phyloP scores from a whole-genome alignment of 2,113 vertebrate genomes.

The Sitta europaea region DNA sequence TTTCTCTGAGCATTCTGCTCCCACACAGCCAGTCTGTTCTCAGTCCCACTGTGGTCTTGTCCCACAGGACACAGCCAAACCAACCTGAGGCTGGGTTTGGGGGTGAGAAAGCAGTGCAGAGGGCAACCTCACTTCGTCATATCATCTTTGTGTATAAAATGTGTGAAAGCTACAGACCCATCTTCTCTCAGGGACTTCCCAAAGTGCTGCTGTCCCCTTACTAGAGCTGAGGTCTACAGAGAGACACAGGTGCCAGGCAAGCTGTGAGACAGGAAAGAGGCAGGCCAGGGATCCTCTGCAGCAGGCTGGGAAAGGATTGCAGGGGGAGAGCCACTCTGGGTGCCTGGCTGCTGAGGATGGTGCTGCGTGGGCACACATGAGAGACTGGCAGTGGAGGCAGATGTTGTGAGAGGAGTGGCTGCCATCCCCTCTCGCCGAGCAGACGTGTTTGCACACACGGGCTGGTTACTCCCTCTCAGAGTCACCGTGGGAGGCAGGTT shows the following conservation, averaged over 20 bases:
- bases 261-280: background rate
- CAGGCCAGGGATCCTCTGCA: background rate
- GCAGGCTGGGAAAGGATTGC: background rate
- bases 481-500: background rate
- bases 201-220: background rate
- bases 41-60: background rate
- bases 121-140: background rate
- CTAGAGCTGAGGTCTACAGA: background rate
- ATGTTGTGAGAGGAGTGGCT: background rate
- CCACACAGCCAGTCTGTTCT: background rate
- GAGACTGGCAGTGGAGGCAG: background rate
- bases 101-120: background rate
- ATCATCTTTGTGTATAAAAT: background rate
- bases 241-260: background rate
- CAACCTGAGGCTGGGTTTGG: background rate
- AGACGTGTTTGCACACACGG: background rate
- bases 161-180: background rate
- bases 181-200: background rate
- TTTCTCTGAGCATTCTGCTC: background rate
- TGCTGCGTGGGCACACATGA: background rate
- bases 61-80: background rate
- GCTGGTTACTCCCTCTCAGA: background rate
- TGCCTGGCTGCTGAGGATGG: background rate
- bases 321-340: background rate
- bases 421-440: background rate